phyloP scores from a whole-genome alignment of 2,113 vertebrate genomes.

The Uropsilus gracilis region DNA sequence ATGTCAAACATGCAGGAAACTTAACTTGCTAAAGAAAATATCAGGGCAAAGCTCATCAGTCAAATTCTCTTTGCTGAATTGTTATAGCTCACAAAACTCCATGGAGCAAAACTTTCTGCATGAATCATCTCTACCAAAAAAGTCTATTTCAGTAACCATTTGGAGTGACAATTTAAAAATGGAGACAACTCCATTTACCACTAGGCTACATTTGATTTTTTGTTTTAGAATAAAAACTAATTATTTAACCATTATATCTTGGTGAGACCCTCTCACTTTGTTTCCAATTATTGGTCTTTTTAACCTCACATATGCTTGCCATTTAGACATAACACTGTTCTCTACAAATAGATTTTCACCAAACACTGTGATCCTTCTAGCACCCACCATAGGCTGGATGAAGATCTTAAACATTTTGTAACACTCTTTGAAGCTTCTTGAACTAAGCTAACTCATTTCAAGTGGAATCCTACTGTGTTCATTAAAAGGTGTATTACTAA shows the following conservation, averaged over 20 bases:
- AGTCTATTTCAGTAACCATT: constrained; percentile 15
- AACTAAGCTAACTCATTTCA: neutral
- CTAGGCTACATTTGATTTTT: neutral
- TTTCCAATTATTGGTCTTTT: neutral
- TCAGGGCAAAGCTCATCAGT: constrained; percentile 3
- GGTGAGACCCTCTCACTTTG: neutral
- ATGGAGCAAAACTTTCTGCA: neutral
- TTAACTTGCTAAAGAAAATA: constrained; percentile 37
- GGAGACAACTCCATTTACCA: neutral
- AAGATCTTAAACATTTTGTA: neutral
- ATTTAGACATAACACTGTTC: neutral
- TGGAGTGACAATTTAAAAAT: neutral
- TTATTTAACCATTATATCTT: constrained; percentile 36
- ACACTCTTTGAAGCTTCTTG: neutral
- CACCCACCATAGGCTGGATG: neutral
- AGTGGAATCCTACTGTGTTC: neutral
- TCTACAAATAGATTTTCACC: neutral
- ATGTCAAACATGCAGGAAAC: neutral
- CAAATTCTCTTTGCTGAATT: neutral
- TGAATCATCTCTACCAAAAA: neutral
- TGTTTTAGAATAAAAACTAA: neutral
- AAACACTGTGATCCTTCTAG: neutral
- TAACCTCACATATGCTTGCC: neutral
- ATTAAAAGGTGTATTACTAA: neutral
- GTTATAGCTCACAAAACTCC: neutral